Evolutionary conservation across 1,140 invertebrate genomes (phyloP).

Genomic region (Gryon sp.): DNA sequence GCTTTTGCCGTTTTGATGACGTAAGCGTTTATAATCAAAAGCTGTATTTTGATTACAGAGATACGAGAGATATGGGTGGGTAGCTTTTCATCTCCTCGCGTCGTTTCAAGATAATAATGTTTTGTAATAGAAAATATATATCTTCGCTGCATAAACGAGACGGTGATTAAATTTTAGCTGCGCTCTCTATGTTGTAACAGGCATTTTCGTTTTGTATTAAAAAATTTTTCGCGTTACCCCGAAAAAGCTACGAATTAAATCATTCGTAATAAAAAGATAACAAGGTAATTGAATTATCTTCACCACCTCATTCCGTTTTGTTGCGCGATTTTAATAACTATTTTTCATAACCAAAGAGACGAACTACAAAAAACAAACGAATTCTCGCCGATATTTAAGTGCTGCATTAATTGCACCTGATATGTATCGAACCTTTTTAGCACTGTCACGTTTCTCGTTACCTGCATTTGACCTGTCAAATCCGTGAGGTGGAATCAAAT

Average conservation of each 20-base stretch:
- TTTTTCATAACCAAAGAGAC: constrained; percentile 22
- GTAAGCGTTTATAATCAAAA: constrained; percentile 27
- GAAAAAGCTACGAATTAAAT: constrained; percentile 27
- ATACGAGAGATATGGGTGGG: background rate
- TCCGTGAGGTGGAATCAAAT: background rate
- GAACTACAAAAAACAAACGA: no score
- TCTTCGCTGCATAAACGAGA: constrained; percentile 10
- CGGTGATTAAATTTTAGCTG: constrained; percentile 28
- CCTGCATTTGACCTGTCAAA: no score
- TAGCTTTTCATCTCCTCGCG: constrained; percentile 17
- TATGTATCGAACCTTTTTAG: constrained; percentile 34
- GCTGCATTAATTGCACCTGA: constrained; percentile 10
- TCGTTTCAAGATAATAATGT: constrained; percentile 5
- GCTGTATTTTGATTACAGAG: constrained; percentile 27
- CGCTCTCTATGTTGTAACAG: constrained; percentile 6
- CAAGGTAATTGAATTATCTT: constrained; percentile 19
- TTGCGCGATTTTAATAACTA: constrained; percentile 14
- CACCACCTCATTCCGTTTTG: background rate
- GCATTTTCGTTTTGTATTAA: background rate
- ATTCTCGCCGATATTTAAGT: no score
- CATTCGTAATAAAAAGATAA: constrained; percentile 25
- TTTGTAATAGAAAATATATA: constrained; percentile 34
- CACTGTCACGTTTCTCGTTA: constrained; percentile 12
- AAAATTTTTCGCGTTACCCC: background rate
- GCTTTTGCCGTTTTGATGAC: constrained; percentile 6